These are phyloP conservation scores for Choreutis nemorana DNA, from an alignment of 2,888 invertebrate species.

Conservation along the genomic window DNA sequence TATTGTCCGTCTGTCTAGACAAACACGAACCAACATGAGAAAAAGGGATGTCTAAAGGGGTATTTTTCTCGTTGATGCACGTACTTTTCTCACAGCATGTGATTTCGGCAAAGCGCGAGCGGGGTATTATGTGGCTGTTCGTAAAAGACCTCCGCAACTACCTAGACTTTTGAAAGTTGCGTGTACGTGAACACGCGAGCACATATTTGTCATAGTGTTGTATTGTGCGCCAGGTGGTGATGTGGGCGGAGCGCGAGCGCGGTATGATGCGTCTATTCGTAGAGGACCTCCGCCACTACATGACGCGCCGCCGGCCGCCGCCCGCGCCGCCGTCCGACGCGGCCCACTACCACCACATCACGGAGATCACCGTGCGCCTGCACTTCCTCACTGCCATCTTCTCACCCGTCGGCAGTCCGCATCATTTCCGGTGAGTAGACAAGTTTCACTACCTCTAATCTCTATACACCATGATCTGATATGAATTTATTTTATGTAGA, in stretches of 20 bases:
- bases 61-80: too few relatives aligned
- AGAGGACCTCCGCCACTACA: constrained; percentile 80
- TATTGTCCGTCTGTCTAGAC: too few relatives aligned
- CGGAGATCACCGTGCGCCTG: constrained; percentile 89
- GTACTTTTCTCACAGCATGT: too few relatives aligned
- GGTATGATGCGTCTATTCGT: constrained; percentile 95
- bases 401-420: constrained; percentile 89
- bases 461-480: not conserved
- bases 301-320: constrained; percentile 22
- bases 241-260: constrained; percentile 93
- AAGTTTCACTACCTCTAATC: too few relatives aligned
- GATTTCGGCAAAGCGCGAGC: constrained; percentile 92
- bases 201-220: too few relatives aligned
- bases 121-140: constrained; percentile 93
- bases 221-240: constrained; percentile 76
- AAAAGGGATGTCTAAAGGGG: too few relatives aligned
- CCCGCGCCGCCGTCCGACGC: constrained; percentile 20
- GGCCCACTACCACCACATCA: constrained; percentile 72
- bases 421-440: constrained; percentile 78
- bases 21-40: too few relatives aligned
- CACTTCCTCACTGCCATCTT: constrained; percentile 94
- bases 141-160: constrained; percentile 86
- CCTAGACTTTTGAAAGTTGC: too few relatives aligned
- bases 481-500: too few relatives aligned
- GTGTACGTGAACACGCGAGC: too few relatives aligned